Evolutionary conservation across 2,113 vertebrate genomes (phyloP), one percentile per base, ranked within the genome.

Genomic region (Oceanodroma tethys): DNA sequence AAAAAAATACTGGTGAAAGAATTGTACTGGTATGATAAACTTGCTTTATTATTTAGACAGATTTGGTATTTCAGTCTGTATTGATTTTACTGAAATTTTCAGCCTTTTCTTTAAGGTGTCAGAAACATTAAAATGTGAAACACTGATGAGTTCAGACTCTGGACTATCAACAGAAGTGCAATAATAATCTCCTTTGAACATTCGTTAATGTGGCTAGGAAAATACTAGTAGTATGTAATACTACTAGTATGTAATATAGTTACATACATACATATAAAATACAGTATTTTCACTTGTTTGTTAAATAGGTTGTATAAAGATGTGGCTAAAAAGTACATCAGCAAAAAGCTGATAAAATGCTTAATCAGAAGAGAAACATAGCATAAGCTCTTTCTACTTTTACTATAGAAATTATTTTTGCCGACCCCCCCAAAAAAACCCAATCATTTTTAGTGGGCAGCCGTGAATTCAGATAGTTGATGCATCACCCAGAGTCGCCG

Each of bases 401-500:
- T 79, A 11, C 38, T 36, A 52, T 3, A 72, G 34, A 90, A 85
- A 45, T 68, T 12, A 4, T 53, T 74, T 62, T 67, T 71, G 43
- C 23, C 21, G 25, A 38, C 1, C 2, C 9, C 8, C 2, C 4
- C 16, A 42, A 9, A 30, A 75, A 59, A 13, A 1, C 9, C 8
- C 5, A 25, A 17, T 25, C 1, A 40, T 26, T 62, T 89, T 65
- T 29, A 85, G 19, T 15, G 34, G 52, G 43, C 42, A 63, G 30
- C 7, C 11, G 11, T 75, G 34, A 94, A 81, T 74, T 89, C 50
- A 27, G 27, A 38, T 5, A 47, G 17, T 5, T 53, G 20, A 58
- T 73, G 17, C 26, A 55, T 63, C 43, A 89, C 20, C 6, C 12
- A 22, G 45, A 59, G 12, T 34, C 8, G 1, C 23, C 9, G 30